phyloP scores from a whole-genome alignment of 2,888 invertebrate species.

The Drosophila ochracea region DNA sequence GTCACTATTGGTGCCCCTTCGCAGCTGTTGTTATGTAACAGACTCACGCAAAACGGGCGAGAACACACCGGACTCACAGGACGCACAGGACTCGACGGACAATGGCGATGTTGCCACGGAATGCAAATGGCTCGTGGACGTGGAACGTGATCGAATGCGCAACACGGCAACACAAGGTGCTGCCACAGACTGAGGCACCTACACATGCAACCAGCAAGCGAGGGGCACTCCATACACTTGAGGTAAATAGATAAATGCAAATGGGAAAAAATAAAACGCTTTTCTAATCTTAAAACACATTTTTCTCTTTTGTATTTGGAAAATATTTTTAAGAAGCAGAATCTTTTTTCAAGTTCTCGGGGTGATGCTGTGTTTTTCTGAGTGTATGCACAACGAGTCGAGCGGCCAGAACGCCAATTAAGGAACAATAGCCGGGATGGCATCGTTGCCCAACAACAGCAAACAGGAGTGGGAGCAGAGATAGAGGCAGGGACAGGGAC shows the following conservation, averaged over 20 bases:
- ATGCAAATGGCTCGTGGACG: constrained; percentile 75
- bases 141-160: constrained; percentile 44
- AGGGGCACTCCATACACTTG: constrained; percentile 14
- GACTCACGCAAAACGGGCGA: constrained; percentile 54
- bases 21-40: constrained; percentile 59
- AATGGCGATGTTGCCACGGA: constrained; percentile 58
- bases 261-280: neutral
- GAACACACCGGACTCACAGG: constrained; percentile 20
- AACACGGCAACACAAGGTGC: constrained; percentile 51
- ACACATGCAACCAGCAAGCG: constrained; percentile 5
- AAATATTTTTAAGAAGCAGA: neutral
- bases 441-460: constrained; percentile 2
- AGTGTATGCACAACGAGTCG: constrained; percentile 20
- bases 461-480: neutral
- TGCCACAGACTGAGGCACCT: constrained; percentile 22
- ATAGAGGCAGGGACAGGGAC: neutral
- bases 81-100: constrained; percentile 49
- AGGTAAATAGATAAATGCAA: neutral
- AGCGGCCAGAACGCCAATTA: constrained; percentile 68
- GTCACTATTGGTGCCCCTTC: constrained; percentile 13
- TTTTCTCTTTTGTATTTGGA: rapidly evolving
- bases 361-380: neutral
- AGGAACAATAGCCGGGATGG: constrained; percentile 69
- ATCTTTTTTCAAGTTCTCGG: neutral
- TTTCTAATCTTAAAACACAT: neutral